phyloP scores from a whole-genome alignment of 1,140 invertebrate genomes.

The Probaryconus sp. region DNA sequence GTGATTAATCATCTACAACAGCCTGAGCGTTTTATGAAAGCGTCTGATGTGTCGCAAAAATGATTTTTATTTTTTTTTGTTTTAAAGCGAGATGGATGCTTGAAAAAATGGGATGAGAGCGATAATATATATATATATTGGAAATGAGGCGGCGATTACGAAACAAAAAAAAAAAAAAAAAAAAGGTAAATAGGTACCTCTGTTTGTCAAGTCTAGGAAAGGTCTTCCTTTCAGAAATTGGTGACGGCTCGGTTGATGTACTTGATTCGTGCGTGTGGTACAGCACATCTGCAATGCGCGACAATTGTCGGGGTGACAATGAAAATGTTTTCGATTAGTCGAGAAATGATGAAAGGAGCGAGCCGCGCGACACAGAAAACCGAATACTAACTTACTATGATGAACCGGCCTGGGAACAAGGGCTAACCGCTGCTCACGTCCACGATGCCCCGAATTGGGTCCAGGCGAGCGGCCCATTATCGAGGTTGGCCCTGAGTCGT shows the following conservation, averaged over 20 bases:
- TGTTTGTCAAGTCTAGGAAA: conserved; percentile 76
- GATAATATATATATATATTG: background rate
- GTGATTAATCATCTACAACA: too few species aligned
- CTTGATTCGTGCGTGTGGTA: conserved; percentile 79
- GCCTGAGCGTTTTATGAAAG: too few species aligned
- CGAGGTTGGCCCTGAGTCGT: conserved; percentile 76
- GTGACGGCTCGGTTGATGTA: conserved; percentile 79
- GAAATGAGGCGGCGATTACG: background rate
- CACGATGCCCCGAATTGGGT: conserved; percentile 69
- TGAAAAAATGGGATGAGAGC: too few species aligned
- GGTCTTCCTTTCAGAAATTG: conserved; percentile 78
- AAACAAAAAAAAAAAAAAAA: conserved; percentile 3
- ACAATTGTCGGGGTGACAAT: conserved; percentile 56
- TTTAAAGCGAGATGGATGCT: too few species aligned
- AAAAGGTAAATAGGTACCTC: conserved; percentile 62
- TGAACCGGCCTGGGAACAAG: conserved; percentile 79
- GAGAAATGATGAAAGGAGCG: conserved; percentile 9
- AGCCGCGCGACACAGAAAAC: conserved; percentile 72
- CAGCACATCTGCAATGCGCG: conserved; percentile 73
- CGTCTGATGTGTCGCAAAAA: too few species aligned
- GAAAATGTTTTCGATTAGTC: conserved; percentile 31
- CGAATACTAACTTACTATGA: conserved; percentile 82
- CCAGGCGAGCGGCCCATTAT: conserved; percentile 72
- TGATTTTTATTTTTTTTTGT: too few species aligned
- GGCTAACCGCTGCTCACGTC: conserved; percentile 74